Conservation (phyloP, 2,113 vertebrate genomes). For the Podilymbus podiceps region DNA sequence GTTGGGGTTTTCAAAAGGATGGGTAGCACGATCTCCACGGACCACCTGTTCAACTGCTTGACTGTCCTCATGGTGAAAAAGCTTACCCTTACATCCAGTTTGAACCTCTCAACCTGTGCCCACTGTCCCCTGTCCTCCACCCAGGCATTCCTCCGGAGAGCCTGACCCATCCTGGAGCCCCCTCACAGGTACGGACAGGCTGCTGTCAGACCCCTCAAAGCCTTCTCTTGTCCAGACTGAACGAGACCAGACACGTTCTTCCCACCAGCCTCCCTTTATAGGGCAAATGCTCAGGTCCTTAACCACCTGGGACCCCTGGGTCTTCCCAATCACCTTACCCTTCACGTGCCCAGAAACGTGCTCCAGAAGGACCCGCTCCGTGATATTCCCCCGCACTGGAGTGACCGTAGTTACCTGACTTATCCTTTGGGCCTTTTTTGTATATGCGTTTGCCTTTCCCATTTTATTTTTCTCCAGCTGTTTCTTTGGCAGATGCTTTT, state of each 20-base stretch:
- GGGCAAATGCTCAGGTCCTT: neutral
- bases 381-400: neutral
- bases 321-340: neutral
- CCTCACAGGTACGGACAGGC: neutral
- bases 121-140: neutral
- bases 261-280: accelerated
- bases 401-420: neutral
- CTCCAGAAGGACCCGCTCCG: neutral
- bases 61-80: neutral
- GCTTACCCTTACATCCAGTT: neutral
- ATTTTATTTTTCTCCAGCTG: no score
- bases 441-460: accelerated
- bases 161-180: neutral
- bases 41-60: neutral
- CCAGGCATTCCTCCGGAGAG: neutral
- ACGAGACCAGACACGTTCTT: neutral
- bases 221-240: neutral
- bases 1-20: neutral
- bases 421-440: neutral
- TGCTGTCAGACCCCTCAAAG: neutral
- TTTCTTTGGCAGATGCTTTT: accelerated
- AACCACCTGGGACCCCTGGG: neutral
- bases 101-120: neutral
- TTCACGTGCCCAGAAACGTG: accelerated
- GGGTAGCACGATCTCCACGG: neutral